Evolutionary conservation across 2,113 vertebrate genomes (phyloP).

Genomic region (Anolis carolinensis): DNA sequence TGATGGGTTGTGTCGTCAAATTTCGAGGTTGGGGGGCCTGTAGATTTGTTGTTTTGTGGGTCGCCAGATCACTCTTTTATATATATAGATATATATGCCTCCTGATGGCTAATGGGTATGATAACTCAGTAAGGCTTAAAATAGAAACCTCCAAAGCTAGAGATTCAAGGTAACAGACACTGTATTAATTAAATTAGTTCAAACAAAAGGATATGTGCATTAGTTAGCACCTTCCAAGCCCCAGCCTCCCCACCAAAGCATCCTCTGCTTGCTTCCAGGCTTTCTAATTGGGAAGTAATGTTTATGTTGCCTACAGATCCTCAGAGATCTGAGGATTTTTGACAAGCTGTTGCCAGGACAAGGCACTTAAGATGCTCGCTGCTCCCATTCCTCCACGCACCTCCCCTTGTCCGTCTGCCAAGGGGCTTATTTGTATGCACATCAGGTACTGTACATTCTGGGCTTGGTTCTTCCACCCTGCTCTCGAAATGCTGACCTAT

Average conservation of each 20-base stretch:
- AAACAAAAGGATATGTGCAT: neutral
- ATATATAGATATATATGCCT: no score
- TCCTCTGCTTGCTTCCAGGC: neutral
- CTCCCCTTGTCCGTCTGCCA: neutral
- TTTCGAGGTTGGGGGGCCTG: no score
- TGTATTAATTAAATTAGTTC: neutral
- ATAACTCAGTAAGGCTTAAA: neutral
- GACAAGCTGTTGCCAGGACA: neutral
- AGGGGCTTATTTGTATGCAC: conserved; percentile 17
- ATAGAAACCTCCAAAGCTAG: neutral
- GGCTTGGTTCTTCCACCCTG: neutral
- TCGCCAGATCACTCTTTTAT: no score
- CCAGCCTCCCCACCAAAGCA: neutral
- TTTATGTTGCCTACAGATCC: neutral
- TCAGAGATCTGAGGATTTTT: neutral
- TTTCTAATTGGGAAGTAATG: neutral
- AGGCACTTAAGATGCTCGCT: neutral
- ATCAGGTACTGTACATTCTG: neutral
- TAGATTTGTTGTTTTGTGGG: no score
- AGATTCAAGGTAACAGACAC: neutral
- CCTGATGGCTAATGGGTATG: neutral
- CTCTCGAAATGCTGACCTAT: neutral
- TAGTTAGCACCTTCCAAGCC: neutral
- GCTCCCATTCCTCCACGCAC: neutral
- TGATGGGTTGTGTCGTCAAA: no score